phyloP scores from a whole-genome alignment of 2,113 vertebrate species.

The Cyrtonyx montezumae region DNA sequence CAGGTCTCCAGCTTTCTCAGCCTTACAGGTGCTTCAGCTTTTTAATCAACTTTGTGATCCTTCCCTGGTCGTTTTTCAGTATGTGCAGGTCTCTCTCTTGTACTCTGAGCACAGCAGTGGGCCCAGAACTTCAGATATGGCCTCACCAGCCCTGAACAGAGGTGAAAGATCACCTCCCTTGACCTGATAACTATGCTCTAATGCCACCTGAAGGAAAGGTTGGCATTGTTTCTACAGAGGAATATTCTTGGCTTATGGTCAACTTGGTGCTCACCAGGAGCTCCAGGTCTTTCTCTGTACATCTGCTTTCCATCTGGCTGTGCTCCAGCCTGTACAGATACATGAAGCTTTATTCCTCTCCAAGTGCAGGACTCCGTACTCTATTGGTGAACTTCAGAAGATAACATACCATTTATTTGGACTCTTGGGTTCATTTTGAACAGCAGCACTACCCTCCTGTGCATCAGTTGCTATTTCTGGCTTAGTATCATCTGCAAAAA shows the following conservation, averaged over 20 bases:
- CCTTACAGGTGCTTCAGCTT: not conserved
- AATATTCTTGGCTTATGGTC: not conserved
- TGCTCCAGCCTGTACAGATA: not conserved
- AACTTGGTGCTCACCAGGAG: not conserved
- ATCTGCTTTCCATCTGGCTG: not conserved
- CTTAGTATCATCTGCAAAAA: not conserved
- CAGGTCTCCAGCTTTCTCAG: not conserved
- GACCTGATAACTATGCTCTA: not conserved
- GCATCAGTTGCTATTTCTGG: not conserved
- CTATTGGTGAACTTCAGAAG: not conserved
- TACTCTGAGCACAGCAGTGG: not conserved
- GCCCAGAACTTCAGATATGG: not conserved
- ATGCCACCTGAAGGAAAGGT: not conserved
- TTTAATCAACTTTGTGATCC: not conserved
- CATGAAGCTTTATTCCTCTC: not conserved
- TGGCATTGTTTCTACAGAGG: not conserved
- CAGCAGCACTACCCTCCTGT: not conserved
- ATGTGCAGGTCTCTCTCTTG: not conserved
- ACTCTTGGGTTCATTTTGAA: not conserved
- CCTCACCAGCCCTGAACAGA: not conserved
- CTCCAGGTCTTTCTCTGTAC: rapidly evolving
- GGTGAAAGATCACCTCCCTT: not conserved
- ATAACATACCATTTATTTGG: not conserved
- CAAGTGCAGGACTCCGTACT: not conserved
- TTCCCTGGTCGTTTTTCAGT: not conserved